Base-by-base conservation (phyloP, 2,888 invertebrate genomes). In the Erebia ligea region DNA sequence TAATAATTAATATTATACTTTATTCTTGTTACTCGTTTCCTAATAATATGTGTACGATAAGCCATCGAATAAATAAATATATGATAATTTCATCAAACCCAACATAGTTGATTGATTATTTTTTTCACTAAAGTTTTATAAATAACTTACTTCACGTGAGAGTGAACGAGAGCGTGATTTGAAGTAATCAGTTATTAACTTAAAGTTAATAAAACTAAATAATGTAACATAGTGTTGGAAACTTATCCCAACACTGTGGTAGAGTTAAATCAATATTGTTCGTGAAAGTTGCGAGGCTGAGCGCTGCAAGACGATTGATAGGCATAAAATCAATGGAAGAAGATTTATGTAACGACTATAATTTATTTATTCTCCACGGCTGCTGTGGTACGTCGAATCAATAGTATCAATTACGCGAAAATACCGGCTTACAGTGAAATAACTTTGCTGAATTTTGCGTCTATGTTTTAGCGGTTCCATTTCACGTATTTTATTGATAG, bases 321-420 rank as follows among this genome's bases (percentile, higher is more conserved):
- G 40, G 56, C 66, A 66, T 25, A 19, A 54, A 17, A 40, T 54
- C 34, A 5, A 13, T 2, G 50, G 15, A n/a, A 9, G 13, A 10
- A 52, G 11, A 10, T n/a, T 34, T 5, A 64, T 25, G 40, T 11
- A 10, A 61, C 15, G 21, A 58, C 57, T 58, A 11, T 67, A 5
- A 50, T 58, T 17, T 40, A 50, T 17, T 1, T 42, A 67, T 48
- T 58, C 45, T 9, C 17, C 11, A 11, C 56, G 4, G 56, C 17
- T 21, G 56, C 17, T 21, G 9, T 21, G 52, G 17, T 8, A 5
- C 21, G 21, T 19, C 11, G 62, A 67, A 67, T 54, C 70, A 70
- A 70, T 70, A 56, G 67, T 17, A 70, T 67, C 61, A 70, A 70
- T 70, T 70, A 70, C 67, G 54, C 70, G 62, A 54, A 61, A 70